A percentile compares a stretch with the other conserved stretches of the same genome.
Evolutionary conservation across 2,888 invertebrate species (phyloP).

Genomic region (Ametastegia equiseti): DNA sequence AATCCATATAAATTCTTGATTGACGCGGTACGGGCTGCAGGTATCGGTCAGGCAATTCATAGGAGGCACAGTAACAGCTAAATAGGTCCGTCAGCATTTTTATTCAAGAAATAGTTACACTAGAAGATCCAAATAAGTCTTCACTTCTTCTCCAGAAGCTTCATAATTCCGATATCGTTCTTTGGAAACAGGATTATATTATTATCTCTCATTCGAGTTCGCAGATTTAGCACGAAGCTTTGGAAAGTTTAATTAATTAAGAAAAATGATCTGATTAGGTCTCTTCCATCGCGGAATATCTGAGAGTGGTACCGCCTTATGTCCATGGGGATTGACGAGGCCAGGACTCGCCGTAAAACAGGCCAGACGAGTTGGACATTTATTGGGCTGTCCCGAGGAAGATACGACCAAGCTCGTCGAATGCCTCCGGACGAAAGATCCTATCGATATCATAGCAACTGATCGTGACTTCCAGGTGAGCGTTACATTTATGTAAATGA

Average conservation of each 20-base stretch:
- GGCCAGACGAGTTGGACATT: conserved; percentile 80
- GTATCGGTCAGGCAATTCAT: background rate
- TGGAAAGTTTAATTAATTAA: background rate
- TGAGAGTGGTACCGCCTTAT: conserved; percentile 85
- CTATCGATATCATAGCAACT: conserved; percentile 82
- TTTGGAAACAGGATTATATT: no score
- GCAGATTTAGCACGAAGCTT: no score
- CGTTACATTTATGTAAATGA: conserved; percentile 55
- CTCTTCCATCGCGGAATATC: conserved; percentile 86
- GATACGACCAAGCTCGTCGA: conserved; percentile 78
- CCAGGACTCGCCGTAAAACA: conserved; percentile 80
- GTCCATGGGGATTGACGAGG: conserved; percentile 82
- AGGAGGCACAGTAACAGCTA: background rate
- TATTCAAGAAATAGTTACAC: background rate
- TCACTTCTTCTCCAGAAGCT: no score
- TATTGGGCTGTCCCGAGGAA: conserved; percentile 80
- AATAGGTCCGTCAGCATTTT: background rate
- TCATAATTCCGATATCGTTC: no score
- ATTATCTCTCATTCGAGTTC: no score
- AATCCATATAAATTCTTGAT: conserved; percentile 5
- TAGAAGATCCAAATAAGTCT: conserved; percentile 76
- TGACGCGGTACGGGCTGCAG: background rate
- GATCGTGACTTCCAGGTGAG: conserved; percentile 84
- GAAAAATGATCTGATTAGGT: conserved; percentile 74
- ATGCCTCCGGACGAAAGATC: conserved; percentile 81